phyloP scores from a whole-genome alignment of 2,113 vertebrate genomes.

The Semnornis frantzii region DNA sequence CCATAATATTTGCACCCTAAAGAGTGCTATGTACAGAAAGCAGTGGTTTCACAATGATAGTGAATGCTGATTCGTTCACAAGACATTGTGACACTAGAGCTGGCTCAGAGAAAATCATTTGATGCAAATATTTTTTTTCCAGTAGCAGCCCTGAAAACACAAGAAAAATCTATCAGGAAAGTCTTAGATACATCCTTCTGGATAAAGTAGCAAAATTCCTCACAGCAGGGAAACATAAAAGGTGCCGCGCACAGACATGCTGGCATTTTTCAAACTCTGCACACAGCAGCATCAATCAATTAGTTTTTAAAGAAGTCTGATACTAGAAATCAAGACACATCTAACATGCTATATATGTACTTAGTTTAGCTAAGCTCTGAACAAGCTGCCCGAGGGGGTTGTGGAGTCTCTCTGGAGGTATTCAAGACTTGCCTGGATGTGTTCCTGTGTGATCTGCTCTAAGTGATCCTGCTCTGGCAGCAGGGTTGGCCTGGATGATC shows the following conservation, averaged over 20 bases:
- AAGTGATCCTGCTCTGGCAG: too few species aligned
- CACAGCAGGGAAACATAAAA: fast-evolving
- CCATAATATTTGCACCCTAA: background rate
- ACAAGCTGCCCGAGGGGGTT: too few species aligned
- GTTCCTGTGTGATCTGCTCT: too few species aligned
- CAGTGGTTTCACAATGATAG: background rate
- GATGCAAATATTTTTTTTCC: background rate
- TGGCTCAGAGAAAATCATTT: background rate
- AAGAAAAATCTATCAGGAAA: background rate
- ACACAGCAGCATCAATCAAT: background rate
- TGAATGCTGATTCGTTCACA: background rate
- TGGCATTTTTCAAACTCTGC: background rate
- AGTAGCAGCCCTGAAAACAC: background rate
- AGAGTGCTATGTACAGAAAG: background rate
- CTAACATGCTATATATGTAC: fast-evolving
- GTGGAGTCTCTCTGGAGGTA: too few species aligned
- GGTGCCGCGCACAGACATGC: fast-evolving
- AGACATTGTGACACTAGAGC: background rate
- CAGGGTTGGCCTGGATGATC: too few species aligned
- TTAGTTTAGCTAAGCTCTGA: background rate
- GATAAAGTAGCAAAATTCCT: background rate
- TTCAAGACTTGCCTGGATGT: too few species aligned
- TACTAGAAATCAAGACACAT: background rate
- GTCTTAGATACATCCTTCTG: background rate
- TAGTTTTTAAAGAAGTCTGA: background rate